phyloP scores from a whole-genome alignment of 2,113 vertebrate species.

The Cricetomys ansorgei region DNA sequence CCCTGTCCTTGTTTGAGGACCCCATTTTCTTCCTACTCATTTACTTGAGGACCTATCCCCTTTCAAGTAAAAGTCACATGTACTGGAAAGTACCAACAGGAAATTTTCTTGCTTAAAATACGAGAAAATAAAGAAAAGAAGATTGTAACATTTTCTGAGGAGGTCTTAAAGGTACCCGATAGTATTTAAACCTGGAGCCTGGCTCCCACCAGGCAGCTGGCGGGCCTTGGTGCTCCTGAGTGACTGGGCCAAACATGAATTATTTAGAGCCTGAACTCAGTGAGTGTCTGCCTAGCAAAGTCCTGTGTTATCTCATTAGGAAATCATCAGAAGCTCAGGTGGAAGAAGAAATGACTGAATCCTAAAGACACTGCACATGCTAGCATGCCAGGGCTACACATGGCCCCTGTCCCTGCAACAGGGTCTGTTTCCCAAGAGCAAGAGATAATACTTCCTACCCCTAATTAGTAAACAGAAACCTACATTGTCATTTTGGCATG shows the following conservation, averaged over 20 bases:
- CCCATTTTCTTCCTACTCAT: background rate
- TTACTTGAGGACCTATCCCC: background rate
- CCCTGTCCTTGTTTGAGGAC: background rate
- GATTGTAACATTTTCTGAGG: background rate
- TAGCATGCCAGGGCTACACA: background rate
- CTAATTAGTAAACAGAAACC: background rate
- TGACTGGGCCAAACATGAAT: constrained; percentile 59
- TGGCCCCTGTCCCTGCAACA: background rate
- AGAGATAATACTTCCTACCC: background rate
- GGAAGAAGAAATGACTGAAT: constrained; percentile 56
- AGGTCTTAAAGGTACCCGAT: background rate
- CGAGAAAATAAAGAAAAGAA: background rate
- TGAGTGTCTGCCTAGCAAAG: constrained; percentile 46
- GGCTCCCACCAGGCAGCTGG: constrained; percentile 65
- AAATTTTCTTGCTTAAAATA: background rate
- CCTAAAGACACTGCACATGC: constrained; percentile 35
- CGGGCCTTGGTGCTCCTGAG: background rate
- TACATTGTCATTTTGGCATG: background rate
- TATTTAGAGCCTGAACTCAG: constrained; percentile 66
- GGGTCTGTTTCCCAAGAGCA: constrained; percentile 44
- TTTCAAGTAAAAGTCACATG: background rate
- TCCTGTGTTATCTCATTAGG: constrained; percentile 45
- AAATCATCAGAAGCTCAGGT: constrained; percentile 58
- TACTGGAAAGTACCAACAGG: background rate
- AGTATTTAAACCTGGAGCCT: constrained; percentile 30